A percentile compares a stretch with the other conserved stretches of the same genome.
Conservation (phyloP, 2,797 vertebrate genomes). For the Platalea minor region DNA sequence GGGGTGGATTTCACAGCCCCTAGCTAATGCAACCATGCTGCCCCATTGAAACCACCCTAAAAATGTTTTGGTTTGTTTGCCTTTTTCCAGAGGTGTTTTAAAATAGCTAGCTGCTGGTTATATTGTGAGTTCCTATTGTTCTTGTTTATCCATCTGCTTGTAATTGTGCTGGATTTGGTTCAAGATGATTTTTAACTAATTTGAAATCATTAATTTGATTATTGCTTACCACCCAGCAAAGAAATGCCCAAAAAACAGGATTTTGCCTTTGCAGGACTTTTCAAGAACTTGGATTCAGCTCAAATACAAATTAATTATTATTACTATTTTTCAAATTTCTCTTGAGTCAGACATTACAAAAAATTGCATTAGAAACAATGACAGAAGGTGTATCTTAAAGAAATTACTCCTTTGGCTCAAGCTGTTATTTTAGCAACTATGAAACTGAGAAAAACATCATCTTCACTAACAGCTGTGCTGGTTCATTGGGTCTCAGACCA, state of each 20-base stretch:
- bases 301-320: background rate
- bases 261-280: background rate
- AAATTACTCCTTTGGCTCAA: background rate
- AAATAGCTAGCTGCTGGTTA: background rate
- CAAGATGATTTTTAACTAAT: constrained; percentile 24
- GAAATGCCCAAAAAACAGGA: background rate
- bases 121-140: background rate
- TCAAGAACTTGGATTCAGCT: background rate
- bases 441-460: background rate
- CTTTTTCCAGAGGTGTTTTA: constrained; percentile 10
- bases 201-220: constrained; percentile 21
- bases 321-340: background rate
- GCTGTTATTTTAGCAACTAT: background rate
- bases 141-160: constrained; percentile 20
- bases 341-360: background rate
- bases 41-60: background rate
- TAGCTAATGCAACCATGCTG: background rate
- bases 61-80: background rate
- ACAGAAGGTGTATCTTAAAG: background rate
- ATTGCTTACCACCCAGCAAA: constrained; percentile 4
- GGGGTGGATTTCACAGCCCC: background rate
- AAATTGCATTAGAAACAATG: background rate
- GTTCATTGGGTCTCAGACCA: background rate
- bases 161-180: background rate
- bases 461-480: background rate